A percentile compares a stretch with the other conserved stretches of the same genome.
These are phyloP conservation scores for Neogale vison DNA, from an alignment of 2,113 vertebrate species.

Conservation along the genomic window DNA sequence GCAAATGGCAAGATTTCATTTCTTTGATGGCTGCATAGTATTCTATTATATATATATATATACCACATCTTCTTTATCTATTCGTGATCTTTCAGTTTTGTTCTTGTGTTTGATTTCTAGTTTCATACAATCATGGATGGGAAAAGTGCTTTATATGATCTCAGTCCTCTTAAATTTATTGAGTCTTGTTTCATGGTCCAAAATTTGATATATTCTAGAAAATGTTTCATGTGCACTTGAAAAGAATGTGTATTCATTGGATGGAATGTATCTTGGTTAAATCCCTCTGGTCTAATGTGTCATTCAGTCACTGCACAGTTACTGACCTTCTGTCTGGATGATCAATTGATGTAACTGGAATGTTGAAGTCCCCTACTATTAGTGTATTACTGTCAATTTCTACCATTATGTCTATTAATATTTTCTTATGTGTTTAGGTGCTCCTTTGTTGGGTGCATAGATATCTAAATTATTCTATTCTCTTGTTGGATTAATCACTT, in stretches of 20 bases:
- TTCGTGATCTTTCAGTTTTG: not conserved
- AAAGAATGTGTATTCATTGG: not conserved
- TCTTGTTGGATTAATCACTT: not conserved
- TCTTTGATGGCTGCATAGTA: too few species aligned
- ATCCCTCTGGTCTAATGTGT: not conserved
- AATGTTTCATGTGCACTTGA: not conserved
- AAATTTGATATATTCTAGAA: not conserved
- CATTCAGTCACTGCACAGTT: not conserved
- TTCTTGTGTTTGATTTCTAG: not conserved
- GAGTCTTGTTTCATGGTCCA: not conserved
- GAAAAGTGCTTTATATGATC: not conserved
- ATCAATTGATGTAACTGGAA: not conserved
- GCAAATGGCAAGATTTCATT: too few species aligned
- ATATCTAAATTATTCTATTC: not conserved
- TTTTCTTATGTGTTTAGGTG: not conserved
- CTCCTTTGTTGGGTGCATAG: not conserved
- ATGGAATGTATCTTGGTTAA: not conserved
- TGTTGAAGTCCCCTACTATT: not conserved
- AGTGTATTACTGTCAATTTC: not conserved
- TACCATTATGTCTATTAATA: not conserved
- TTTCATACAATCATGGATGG: not conserved
- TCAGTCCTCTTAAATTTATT: not conserved
- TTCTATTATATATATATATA: too few species aligned
- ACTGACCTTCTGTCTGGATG: not conserved
- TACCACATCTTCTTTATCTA: too few species aligned